Evolutionary conservation across 2,113 vertebrate species (phyloP), one percentile per base, ranked within the genome.

Genomic region (Barnardius zonarius): DNA sequence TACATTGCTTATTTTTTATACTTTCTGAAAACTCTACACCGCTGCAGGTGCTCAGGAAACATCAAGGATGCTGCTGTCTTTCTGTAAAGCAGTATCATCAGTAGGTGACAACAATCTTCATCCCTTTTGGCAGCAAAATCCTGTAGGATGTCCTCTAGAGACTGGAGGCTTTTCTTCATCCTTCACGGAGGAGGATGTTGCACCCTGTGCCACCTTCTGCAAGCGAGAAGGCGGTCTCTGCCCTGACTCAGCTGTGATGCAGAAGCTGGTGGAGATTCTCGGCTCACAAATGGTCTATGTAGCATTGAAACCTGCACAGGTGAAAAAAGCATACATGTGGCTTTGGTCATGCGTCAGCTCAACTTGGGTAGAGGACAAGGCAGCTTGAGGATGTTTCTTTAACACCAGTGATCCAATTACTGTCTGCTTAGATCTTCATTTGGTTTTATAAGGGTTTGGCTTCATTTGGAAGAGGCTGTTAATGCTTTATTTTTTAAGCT

Each of bases 61-160:
- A 8, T 33, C 75, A n/a, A 44, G n/a, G 41, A 5, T 30, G 48
- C 16, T 15, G 23, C 41, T 0, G 1, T 0, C 1, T 73, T 78
- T 77, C 67, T 48, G 31, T 68, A 52, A 41, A 48, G 39, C 23
- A 23, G 33, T 31, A 48, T 48, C 91, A 79, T 43, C 30, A 72
- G 51, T 18, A 62, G 54, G 27, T 55, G 54, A 24, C 27, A 80
- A 18, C 67, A 19, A 5, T 37, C 52, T 48, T 41, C 52, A 27
- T 63, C 48, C 61, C 27, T 30, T 68, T 49, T 23, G 44, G 74
- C 31, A 37, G 35, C 25, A 54, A 35, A 78, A 51, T 74, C 39
- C 35, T 37, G 3, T 0, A 1, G 35, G 54, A 15, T 49, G 6
- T 28, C 22, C 17, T 66, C 16, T 14, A 41, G 17, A 76, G 30